These are phyloP conservation scores for Gavialis gangeticus DNA, from an alignment of 2,113 vertebrate genomes.

Conservation along the genomic window DNA sequence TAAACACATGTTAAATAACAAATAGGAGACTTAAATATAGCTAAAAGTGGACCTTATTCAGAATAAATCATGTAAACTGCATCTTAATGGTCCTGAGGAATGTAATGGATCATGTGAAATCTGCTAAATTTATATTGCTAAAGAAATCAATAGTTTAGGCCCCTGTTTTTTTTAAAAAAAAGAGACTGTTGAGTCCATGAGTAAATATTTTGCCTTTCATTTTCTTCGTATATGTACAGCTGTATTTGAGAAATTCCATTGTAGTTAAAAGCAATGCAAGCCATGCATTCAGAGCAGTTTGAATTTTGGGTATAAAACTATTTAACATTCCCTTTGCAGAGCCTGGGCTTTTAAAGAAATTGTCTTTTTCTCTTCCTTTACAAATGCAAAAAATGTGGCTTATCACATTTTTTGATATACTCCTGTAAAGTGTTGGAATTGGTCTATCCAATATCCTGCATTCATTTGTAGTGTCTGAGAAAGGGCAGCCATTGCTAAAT, in stretches of 20 bases:
- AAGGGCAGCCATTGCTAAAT: slow-evolving; percentile 69
- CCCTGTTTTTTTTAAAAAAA: slow-evolving; percentile 51
- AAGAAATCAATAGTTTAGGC: slow-evolving; percentile 70
- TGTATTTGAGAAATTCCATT: slow-evolving; percentile 78
- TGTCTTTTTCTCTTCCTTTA: slow-evolving; percentile 66
- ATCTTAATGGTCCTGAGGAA: slow-evolving; percentile 78
- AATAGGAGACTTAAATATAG: slow-evolving; percentile 83
- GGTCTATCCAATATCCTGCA: slow-evolving; percentile 39
- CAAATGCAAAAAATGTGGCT: slow-evolving; percentile 58
- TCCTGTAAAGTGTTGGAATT: slow-evolving; percentile 57
- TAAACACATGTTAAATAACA: slow-evolving; percentile 88
- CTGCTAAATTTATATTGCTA: slow-evolving; percentile 80
- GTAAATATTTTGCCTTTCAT: slow-evolving; percentile 68
- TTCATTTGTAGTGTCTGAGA: slow-evolving; percentile 70
- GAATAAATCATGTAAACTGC: slow-evolving; percentile 85
- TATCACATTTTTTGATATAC: slow-evolving; percentile 31
- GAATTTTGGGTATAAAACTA: slow-evolving; percentile 59
- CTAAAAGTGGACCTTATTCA: slow-evolving; percentile 84
- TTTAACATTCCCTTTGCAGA: slow-evolving; percentile 76
- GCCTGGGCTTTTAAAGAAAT: slow-evolving; percentile 69
- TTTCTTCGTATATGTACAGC: slow-evolving; percentile 52
- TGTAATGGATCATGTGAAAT: slow-evolving; percentile 80
- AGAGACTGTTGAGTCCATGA: slow-evolving; percentile 18
- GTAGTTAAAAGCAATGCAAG: slow-evolving; percentile 73
- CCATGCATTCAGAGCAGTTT: slow-evolving; percentile 78